Conservation (phyloP, 1,140 invertebrate genomes). For the Solen grandis region DNA sequence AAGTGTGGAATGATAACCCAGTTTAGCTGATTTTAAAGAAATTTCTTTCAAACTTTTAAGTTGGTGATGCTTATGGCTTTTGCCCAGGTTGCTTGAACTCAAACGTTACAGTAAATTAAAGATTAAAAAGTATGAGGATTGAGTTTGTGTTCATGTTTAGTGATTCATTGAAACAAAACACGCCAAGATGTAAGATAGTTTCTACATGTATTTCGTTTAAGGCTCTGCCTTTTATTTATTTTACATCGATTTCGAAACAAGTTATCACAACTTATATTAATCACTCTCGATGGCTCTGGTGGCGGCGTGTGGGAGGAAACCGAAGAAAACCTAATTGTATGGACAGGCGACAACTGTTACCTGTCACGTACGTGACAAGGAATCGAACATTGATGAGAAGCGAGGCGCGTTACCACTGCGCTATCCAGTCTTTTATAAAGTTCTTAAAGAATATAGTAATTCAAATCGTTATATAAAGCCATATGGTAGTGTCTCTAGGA, state of each 20-base stretch:
- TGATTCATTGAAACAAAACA: background rate
- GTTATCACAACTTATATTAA: too few species aligned
- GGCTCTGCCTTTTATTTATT: background rate
- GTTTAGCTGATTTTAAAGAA: background rate
- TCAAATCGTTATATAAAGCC: background rate
- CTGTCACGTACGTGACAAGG: too few species aligned
- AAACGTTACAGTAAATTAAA: background rate
- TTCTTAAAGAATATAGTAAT: background rate
- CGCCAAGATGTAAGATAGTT: background rate
- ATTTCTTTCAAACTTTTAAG: conserved; percentile 2
- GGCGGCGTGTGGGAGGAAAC: conserved; percentile 3
- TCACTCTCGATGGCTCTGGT: too few species aligned
- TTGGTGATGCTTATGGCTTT: conserved; percentile 5
- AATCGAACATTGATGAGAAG: too few species aligned
- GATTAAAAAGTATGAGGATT: background rate
- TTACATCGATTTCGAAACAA: too few species aligned
- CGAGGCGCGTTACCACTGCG: too few species aligned
- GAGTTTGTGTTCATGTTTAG: background rate
- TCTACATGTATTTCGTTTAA: background rate
- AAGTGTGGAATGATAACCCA: background rate
- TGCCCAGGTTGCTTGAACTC: background rate
- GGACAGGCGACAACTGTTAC: too few species aligned
- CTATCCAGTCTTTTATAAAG: background rate
- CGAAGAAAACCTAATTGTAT: too few species aligned
- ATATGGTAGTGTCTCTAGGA: background rate